A percentile compares a stretch with the other conserved stretches of the same genome.
These are phyloP conservation scores for Phytoseiulus persimilis DNA, from an alignment of 2,888 invertebrate species.

Conservation along the genomic window DNA sequence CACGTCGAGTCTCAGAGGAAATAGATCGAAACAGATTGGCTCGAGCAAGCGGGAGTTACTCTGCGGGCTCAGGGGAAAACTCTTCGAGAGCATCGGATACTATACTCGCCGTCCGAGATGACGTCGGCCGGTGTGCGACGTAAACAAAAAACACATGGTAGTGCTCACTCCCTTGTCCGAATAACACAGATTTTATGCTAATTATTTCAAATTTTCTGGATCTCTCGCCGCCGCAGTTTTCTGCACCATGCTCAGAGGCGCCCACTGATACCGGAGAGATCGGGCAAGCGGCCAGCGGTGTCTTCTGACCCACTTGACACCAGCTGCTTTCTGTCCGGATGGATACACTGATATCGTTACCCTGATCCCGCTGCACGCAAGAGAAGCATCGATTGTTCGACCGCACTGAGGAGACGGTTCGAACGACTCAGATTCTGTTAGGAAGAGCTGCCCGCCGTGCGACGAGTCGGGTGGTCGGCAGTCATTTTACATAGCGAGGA, in stretches of 20 bases:
- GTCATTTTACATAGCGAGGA: background rate
- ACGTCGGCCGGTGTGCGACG: background rate
- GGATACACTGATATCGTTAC: background rate
- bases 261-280: background rate
- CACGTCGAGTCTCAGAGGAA: no score
- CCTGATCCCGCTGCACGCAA: background rate
- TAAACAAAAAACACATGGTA: background rate
- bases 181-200: slow-evolving; percentile 5
- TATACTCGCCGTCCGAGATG: background rate
- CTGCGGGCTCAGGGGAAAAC: no score
- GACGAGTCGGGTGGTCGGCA: background rate
- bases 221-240: background rate
- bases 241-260: background rate
- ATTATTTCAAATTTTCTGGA: background rate
- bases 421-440: background rate
- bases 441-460: background rate
- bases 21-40: no score
- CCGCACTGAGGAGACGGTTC: background rate
- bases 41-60: no score
- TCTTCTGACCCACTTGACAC: no score
- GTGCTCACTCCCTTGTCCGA: background rate
- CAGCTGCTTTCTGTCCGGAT: background rate
- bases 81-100: no score
- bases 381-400: background rate
- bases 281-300: no score